Conservation (phyloP, 2,797 vertebrate species). For the Poecilia wingei region DNA sequence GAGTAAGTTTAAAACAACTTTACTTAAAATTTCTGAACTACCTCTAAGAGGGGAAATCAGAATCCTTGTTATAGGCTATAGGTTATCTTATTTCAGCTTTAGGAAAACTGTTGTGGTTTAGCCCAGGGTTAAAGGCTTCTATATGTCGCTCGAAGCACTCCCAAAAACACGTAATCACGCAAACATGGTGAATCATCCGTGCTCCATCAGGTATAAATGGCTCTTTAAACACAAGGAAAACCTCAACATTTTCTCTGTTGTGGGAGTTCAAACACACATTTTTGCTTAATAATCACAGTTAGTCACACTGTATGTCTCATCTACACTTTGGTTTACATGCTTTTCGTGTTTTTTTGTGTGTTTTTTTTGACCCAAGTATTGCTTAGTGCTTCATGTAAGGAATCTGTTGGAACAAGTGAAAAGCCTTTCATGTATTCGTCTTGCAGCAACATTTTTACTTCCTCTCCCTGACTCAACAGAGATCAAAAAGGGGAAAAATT, state of each 20-base stretch:
- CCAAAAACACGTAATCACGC: constrained; percentile 17
- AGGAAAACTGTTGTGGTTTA: constrained; percentile 12
- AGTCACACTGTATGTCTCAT: constrained; percentile 43
- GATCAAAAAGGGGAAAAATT: constrained; percentile 23
- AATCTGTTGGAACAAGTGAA: constrained; percentile 52
- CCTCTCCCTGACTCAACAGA: constrained; percentile 57
- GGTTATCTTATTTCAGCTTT: constrained; percentile 9
- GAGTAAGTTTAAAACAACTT: background rate
- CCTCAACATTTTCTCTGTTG: constrained; percentile 26
- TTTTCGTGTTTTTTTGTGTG: constrained; percentile 7
- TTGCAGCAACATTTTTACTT: constrained; percentile 63
- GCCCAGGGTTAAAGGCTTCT: constrained; percentile 3
- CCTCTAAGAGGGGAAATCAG: background rate
- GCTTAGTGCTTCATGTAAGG: constrained; percentile 42
- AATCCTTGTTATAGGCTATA: background rate
- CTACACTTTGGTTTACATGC: constrained; percentile 8
- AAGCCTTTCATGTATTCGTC: constrained; percentile 65
- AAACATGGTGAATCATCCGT: constrained; percentile 45
- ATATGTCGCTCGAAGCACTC: constrained; percentile 8
- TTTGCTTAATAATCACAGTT: constrained; percentile 21
- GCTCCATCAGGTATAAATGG: constrained; percentile 3
- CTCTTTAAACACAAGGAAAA: constrained; percentile 25
- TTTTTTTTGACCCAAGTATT: background rate
- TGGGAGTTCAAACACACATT: constrained; percentile 43
- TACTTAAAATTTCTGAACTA: background rate